Evolutionary conservation across 1,140 invertebrate genomes (phyloP).

Genomic region (Polypedilum vanderplanki): DNA sequence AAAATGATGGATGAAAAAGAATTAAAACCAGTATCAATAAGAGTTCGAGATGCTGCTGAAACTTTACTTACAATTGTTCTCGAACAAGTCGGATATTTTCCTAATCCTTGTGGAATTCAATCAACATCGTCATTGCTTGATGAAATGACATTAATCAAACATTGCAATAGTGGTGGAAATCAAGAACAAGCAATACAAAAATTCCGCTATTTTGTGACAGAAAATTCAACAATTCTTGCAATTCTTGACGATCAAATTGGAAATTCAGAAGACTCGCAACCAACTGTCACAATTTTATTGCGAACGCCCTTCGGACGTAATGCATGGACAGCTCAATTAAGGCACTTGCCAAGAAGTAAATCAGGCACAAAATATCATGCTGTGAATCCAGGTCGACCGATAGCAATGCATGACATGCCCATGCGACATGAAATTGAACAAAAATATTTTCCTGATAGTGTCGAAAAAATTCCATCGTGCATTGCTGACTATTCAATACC

Average conservation of each 20-base stretch:
- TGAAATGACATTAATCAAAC: conserved; percentile 74
- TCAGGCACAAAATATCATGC: conserved; percentile 62
- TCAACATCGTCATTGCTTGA: conserved; percentile 80
- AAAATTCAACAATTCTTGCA: conserved; percentile 82
- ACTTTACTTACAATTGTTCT: conserved; percentile 82
- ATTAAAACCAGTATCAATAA: conserved; percentile 89
- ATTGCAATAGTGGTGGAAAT: conserved; percentile 53
- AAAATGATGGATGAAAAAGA: conserved; percentile 95
- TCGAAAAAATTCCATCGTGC: conserved; percentile 71
- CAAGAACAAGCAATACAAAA: conserved; percentile 45
- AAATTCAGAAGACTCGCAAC: conserved; percentile 69
- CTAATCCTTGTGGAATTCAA: conserved; percentile 73
- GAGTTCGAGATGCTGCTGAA: conserved; percentile 93
- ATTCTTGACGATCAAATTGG: conserved; percentile 85
- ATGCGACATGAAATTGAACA: conserved; percentile 56
- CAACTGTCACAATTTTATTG: conserved; percentile 70
- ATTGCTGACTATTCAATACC: conserved; percentile 67
- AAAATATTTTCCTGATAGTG: conserved; percentile 74
- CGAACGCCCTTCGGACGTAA: conserved; percentile 87
- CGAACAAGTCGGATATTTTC: conserved; percentile 84
- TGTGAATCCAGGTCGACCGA: conserved; percentile 66
- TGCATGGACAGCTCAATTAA: conserved; percentile 86
- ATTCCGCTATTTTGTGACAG: conserved; percentile 86
- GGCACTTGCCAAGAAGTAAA: conserved; percentile 73
- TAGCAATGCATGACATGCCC: conserved; percentile 65